Conservation (phyloP, 2,797 vertebrate genomes). For the Rhinophrynus dorsalis region DNA sequence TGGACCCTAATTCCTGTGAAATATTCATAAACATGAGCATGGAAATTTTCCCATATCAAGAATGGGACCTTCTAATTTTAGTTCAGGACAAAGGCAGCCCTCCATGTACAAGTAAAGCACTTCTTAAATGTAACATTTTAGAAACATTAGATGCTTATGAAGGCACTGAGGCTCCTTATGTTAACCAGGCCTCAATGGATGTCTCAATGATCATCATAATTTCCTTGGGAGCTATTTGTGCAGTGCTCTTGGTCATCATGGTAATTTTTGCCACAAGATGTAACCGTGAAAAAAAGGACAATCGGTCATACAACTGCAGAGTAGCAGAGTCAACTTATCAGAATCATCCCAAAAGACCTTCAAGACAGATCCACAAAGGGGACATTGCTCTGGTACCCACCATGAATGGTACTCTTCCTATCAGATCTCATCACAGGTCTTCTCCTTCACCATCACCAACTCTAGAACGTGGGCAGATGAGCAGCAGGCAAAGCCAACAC, state of each 20-base stretch:
- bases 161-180: conserved; percentile 72
- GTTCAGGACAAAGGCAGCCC: conserved; percentile 90
- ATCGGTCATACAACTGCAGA: conserved; percentile 90
- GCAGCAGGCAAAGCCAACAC: conserved; percentile 90
- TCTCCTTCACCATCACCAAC: conserved; percentile 86
- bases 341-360: conserved; percentile 93
- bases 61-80: conserved; percentile 82
- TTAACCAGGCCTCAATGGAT: conserved; percentile 77
- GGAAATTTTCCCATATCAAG: conserved; percentile 72
- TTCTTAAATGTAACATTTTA: conserved; percentile 78
- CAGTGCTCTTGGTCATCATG: conserved; percentile 88
- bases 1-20: conserved; percentile 90
- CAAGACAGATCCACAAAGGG: conserved; percentile 95
- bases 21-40: conserved; percentile 87
- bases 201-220: conserved; percentile 93
- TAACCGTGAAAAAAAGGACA: conserved; percentile 91
- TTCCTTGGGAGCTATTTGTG: conserved; percentile 89
- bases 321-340: conserved; percentile 94
- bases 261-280: conserved; percentile 92
- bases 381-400: conserved; percentile 95
- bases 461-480: conserved; percentile 85
- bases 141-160: conserved; percentile 77
- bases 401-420: conserved; percentile 88
- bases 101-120: conserved; percentile 79
- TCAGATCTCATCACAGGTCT: conserved; percentile 86